Base-by-base conservation (phyloP, 2,888 invertebrate genomes). In the Diaphora mendica region DNA sequence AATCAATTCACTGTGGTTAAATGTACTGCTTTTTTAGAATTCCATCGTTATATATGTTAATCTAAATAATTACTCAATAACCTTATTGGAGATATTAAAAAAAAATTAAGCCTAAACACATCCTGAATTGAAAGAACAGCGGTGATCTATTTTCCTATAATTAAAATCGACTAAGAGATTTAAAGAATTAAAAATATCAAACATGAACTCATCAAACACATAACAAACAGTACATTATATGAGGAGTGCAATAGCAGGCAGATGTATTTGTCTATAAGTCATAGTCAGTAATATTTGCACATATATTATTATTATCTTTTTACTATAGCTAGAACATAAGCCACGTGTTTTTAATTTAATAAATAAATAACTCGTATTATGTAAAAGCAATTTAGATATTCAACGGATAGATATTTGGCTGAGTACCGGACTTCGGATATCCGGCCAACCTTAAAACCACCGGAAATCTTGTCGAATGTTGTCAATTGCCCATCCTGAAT, bases 391-490 rank as follows among this genome's bases (percentile, higher is more conserved):
- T 55, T 55, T 55, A n/a, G n/a, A 55, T 55, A n/a, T n/a, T 55
- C 23, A 55, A 55, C 23, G 11, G 51, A 9, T n/a, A 55, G 11
- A 20, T 55, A 55, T 55, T 55, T 55, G 11, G 9, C n/a, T n/a
- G n/a, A 55, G n/a, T 55, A 55, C n/a, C 51, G 51, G 51, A 55
- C n/a, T 55, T n/a, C 51, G 51, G 51, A 55, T n/a, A 23, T 55
- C 51, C 51, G 51, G 51, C 51, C 51, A 51, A 51, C 51, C 11
- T 55, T 55, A 55, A 55, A 55, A 55, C 51, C 9, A n/a, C 51
- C 51, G 51, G 51, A 55, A 8, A 55, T 55, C 11, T 55, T 9
- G 51, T 20, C 9, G n/a, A 55, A 55, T 55, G 23, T 55, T n/a
- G 51, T 55, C n/a, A 55, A 55, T 55, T 55, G n/a, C 23, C 51